A percentile compares a stretch with the other conserved stretches of the same genome.
These are phyloP conservation scores for Argyrosomus japonicus DNA, from an alignment of 2,113 vertebrate genomes.

Conservation along the genomic window DNA sequence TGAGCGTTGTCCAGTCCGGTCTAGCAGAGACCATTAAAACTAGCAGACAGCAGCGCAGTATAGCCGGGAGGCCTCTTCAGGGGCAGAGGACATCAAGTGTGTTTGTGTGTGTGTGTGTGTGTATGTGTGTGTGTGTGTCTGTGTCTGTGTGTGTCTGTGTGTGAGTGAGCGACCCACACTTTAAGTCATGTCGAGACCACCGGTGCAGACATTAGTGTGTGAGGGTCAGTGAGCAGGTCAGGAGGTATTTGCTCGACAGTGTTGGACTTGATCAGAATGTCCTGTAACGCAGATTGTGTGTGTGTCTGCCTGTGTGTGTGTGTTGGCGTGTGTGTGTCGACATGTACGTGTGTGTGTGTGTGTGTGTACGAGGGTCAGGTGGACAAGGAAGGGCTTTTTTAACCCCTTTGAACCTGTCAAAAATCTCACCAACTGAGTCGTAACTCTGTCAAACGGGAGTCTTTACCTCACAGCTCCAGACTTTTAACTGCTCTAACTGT, in stretches of 20 bases:
- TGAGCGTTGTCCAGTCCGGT: constrained; percentile 44
- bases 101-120: constrained; percentile 32
- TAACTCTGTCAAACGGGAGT: neutral
- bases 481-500: neutral
- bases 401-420: neutral
- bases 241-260: constrained; percentile 58
- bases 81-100: constrained; percentile 56
- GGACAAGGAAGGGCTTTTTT: neutral
- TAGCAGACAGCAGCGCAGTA: constrained; percentile 55
- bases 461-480: neutral
- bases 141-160: constrained; percentile 10
- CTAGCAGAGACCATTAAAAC: constrained; percentile 44
- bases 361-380: neutral
- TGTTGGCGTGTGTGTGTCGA: neutral
- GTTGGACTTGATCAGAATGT: constrained; percentile 53
- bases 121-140: constrained; percentile 22
- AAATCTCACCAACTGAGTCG: neutral
- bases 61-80: constrained; percentile 60
- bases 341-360: neutral
- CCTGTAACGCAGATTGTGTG: constrained; percentile 12
- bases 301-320: neutral
- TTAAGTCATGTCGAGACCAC: constrained; percentile 58
- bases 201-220: constrained; percentile 49
- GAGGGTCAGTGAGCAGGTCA: constrained; percentile 69
- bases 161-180: constrained; percentile 11